A percentile compares a stretch with the other conserved stretches of the same genome.
Evolutionary conservation across 64 coral and sea anemone species (phyloP).

Genomic region (Astreopora myriophthalma): DNA sequence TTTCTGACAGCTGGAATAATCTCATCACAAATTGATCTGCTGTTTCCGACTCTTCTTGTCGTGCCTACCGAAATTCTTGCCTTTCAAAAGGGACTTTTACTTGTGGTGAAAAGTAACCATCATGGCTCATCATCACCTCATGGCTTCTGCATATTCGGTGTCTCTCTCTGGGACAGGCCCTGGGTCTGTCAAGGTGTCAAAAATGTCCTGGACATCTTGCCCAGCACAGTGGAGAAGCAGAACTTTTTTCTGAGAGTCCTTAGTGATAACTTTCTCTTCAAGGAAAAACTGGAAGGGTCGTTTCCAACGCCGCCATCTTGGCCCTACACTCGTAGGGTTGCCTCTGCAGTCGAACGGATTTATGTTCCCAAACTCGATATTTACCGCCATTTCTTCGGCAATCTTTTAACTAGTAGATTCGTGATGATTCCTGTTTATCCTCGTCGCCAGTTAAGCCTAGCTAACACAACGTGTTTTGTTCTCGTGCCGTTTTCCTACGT

Average conservation of each 20-base stretch:
- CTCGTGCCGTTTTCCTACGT: too few relatives aligned
- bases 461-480: too few relatives aligned
- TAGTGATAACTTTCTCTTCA: background rate
- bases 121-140: too few relatives aligned
- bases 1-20: background rate
- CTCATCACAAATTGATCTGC: background rate
- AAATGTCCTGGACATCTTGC: too few relatives aligned
- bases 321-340: background rate
- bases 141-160: too few relatives aligned
- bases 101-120: background rate
- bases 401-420: too few relatives aligned
- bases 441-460: too few relatives aligned
- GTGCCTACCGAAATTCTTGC: background rate
- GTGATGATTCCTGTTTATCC: too few relatives aligned
- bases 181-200: too few relatives aligned
- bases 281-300: background rate
- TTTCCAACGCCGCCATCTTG: background rate
- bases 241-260: background rate
- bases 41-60: background rate
- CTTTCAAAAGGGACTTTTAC: constrained; percentile 28
- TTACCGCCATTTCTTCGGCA: too few relatives aligned
- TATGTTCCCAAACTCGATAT: background rate
- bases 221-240: too few relatives aligned
- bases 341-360: background rate
- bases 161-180: too few relatives aligned